A percentile compares a stretch with the other conserved stretches of the same genome.
These are phyloP conservation scores for Erythrolamprus reginae DNA, from an alignment of 2,113 vertebrate genomes.

Conservation along the genomic window DNA sequence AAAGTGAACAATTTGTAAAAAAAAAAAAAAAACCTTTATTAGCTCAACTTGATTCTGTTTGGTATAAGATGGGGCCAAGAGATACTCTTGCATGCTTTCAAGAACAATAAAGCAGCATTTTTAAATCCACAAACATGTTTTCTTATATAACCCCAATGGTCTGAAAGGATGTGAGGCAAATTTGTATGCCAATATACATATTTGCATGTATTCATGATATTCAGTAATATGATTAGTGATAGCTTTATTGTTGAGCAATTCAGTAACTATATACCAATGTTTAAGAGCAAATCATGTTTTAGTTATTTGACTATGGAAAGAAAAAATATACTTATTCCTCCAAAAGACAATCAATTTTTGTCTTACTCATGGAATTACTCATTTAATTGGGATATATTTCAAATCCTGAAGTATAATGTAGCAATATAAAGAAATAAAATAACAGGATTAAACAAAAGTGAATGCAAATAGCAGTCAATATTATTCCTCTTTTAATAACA, in stretches of 20 bases:
- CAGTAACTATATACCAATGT: neutral
- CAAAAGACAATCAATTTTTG: neutral
- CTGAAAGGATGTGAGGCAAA: neutral
- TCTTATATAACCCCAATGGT: neutral
- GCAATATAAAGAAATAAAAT: too few relatives aligned
- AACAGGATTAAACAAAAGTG: neutral
- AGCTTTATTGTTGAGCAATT: neutral
- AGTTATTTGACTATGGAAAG: neutral
- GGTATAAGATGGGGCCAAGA: neutral
- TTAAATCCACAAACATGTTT: neutral
- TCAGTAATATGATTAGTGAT: neutral
- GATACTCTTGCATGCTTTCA: neutral
- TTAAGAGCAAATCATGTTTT: fast-evolving
- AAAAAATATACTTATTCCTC: neutral
- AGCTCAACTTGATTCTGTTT: neutral
- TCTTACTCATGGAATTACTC: neutral
- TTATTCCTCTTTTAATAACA: neutral
- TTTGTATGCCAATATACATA: neutral
- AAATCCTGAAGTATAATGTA: fast-evolving
- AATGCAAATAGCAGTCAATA: neutral
- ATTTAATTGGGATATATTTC: neutral
- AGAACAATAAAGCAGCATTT: neutral
- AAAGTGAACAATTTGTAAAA: neutral
- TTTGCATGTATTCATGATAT: neutral
- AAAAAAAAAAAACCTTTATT: neutral